These are phyloP conservation scores for Ophonus ardosiacus DNA, from an alignment of 2,888 invertebrate species.

Conservation along the genomic window DNA sequence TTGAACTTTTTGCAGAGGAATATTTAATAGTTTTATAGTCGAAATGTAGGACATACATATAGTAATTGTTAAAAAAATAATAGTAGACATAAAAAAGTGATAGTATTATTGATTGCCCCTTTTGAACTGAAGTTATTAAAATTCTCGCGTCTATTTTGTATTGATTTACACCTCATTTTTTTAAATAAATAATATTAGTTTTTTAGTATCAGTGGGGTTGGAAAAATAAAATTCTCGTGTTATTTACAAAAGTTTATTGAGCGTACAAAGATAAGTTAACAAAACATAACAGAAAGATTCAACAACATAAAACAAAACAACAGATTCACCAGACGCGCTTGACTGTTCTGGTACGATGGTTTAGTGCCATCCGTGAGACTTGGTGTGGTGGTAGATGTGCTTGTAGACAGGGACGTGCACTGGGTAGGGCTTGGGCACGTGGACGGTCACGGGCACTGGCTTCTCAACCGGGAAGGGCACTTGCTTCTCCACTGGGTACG, in stretches of 20 bases:
- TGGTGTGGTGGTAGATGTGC: slow-evolving; percentile 81
- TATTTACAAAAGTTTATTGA: slow-evolving; percentile 35
- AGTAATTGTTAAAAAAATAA: too few species aligned
- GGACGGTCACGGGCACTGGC: slow-evolving; percentile 83
- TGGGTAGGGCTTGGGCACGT: slow-evolving; percentile 83
- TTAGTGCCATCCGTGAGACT: slow-evolving; percentile 60
- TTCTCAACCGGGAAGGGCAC: slow-evolving; percentile 83
- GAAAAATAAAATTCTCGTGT: background rate
- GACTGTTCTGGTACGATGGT: background rate
- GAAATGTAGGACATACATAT: too few species aligned
- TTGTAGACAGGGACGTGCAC: slow-evolving; percentile 85
- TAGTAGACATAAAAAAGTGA: background rate
- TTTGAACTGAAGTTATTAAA: too few species aligned
- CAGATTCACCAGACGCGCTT: background rate
- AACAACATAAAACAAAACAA: slow-evolving; percentile 34
- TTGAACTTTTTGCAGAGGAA: too few species aligned
- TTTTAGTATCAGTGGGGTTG: too few species aligned
- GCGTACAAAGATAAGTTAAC: slow-evolving; percentile 41
- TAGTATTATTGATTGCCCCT: too few species aligned
- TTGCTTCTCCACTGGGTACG: slow-evolving; percentile 83
- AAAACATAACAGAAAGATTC: slow-evolving; percentile 32
- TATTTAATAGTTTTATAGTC: too few species aligned
- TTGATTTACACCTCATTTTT: too few species aligned
- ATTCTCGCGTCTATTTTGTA: background rate
- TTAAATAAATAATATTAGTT: too few species aligned